Base-by-base conservation (phyloP, 2,888 invertebrate genomes). In the Drosophila falleni region DNA sequence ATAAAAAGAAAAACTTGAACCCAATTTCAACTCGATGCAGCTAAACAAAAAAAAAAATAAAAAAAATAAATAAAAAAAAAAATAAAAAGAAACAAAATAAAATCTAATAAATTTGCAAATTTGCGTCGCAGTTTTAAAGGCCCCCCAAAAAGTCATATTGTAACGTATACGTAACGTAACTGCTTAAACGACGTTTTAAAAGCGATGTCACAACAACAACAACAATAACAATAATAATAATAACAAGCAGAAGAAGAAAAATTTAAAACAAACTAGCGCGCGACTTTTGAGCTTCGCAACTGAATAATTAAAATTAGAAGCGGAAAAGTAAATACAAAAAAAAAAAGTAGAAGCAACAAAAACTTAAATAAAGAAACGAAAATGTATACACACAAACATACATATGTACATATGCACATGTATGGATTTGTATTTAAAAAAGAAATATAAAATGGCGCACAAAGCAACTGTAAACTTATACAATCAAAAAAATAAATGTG, bases 271-370 rank as follows among this genome's bases (percentile, higher is more conserved):
- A 83, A 82, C 78, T 78, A 66, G 64, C 75, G 70, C 85, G 75
- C 87, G 78, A 87, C 87, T 89, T 87, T 83, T 89, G 87, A 85
- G 85, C 84, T 71, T 74, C 72, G 72, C 86, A 87, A 85, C 89
- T 89, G 82, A 81, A 86, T 86, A 87, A 89, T 89, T 89, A 81
- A 86, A 86, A 85, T 80, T 89, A 80, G 75, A 81, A 89, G 75
- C 89, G 62, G 81, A 81, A 84, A 84, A 89, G 80, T 80, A 89
- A 87, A 89, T 89, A 81, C 56, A 65, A 64, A 56, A 58, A 53
- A 54, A 53, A 55, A 49, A 53, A 35, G 26, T 71, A 82, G 31
- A 42, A 16, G 47, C 31, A 42, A 33, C 70, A 74, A 71, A 65
- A 62, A 73, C 65, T 76, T 65, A 71, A 80, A 69, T 71, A 74